Evolutionary conservation across 2,113 vertebrate genomes (phyloP), one percentile per base, ranked within the genome.

Genomic region (Psilopsiagon aurifrons): DNA sequence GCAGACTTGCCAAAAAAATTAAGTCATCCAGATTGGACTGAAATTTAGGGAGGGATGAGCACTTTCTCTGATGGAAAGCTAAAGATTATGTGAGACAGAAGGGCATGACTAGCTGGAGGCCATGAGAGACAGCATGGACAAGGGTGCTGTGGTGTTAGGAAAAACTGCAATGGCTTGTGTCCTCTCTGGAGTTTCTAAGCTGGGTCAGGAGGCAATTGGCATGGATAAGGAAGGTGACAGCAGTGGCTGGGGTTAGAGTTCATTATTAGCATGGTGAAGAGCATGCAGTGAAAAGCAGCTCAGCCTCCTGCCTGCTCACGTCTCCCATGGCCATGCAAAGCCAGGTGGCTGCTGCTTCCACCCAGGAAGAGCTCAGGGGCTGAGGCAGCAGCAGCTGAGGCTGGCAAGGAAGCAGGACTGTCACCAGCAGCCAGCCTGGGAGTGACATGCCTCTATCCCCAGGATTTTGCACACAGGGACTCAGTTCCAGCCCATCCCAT

Each of bases 1-100:
- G n/a, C 39, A 90, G 54, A 37, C 19, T 81, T 90, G 76, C 63
- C 86, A 83, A 86, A 92, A 70, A 51, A 77, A 83, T 78, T 49
- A 66, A 83, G 55, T 83, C 71, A 63, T 46, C 27, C 47, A 79
- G 43, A 10, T 16, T 41, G 70, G 46, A 22, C 49, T 88, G 73
- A 88, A 90, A 88, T 69, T 69, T 31, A 57, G 75, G 75, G 70
- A 90, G 39, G 47, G 22, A 13, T 69, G 79, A 90, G 37, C 1
- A 4, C 14, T 89, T 89, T 71, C 62, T 78, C 69, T 28, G 37
- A 22, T 39, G 37, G 33, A 54, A 55, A 89, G 44, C 47, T 81
- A 70, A 81, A 66, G 18, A 4, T 29, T 66, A 19, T 18, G 43
- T 17, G 73, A 70, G 44, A n/a, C 19, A 66, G 80, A 62, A 78